Conservation (phyloP, 2,888 invertebrate species). For the Ornithoptera priamus region DNA sequence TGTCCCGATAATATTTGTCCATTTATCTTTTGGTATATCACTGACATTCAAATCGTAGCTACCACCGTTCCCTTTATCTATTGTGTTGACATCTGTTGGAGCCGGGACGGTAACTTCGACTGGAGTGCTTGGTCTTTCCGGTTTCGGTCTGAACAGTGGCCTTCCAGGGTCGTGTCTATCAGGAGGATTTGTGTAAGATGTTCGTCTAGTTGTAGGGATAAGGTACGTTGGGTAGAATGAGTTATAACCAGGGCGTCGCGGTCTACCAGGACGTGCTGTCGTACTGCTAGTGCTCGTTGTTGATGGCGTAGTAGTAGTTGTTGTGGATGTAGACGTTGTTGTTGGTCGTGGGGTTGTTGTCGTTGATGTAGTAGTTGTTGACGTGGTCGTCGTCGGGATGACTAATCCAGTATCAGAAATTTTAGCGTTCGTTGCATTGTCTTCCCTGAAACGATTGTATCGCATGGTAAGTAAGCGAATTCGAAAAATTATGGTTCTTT, state of each 20-base stretch:
- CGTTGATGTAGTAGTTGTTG: conserved; percentile 32
- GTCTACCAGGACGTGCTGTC: conserved; percentile 33
- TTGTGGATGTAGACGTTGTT: conserved; percentile 36
- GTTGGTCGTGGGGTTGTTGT: conserved; percentile 30
- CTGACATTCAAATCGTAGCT: conserved; percentile 46
- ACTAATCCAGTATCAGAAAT: conserved; percentile 34
- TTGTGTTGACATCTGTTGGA: conserved; percentile 38
- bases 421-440: conserved; percentile 41
- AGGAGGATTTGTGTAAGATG: conserved; percentile 36
- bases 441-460: conserved; percentile 45
- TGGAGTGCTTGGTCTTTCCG: conserved; percentile 34
- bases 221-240: conserved; percentile 36
- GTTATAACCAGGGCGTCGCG: conserved; percentile 36
- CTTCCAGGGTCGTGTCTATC: conserved; percentile 35
- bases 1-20: conserved; percentile 48
- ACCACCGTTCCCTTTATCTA: conserved; percentile 49
- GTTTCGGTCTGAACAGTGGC: conserved; percentile 33
- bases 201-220: conserved; percentile 37
- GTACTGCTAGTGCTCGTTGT: conserved; percentile 35
- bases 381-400: conserved; percentile 23
- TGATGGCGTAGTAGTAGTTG: conserved; percentile 36
- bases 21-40: conserved; percentile 52
- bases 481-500: neutral
- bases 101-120: conserved; percentile 39
- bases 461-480: neutral